These are phyloP conservation scores for Tragelaphus imberbis DNA, from an alignment of 2,113 vertebrate genomes.

Conservation along the genomic window DNA sequence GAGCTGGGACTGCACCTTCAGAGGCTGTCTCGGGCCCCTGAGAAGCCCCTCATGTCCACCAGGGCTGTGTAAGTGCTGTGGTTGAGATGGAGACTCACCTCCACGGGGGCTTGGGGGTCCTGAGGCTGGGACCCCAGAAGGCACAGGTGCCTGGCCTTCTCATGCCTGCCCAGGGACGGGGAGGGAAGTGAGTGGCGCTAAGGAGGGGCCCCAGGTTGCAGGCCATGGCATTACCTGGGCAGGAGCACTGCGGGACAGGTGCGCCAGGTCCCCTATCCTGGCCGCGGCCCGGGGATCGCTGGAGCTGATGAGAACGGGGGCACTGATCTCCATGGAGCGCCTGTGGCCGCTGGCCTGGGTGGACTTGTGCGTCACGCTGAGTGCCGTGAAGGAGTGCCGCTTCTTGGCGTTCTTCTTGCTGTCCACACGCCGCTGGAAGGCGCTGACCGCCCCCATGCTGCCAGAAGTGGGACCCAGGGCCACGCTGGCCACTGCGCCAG, in stretches of 20 bases:
- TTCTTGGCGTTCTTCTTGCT: slow-evolving; percentile 99
- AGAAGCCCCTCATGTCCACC: background rate
- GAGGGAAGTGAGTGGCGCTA: background rate
- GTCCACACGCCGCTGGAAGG: slow-evolving; percentile 86
- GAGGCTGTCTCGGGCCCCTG: fast-evolving
- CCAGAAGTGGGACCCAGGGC: slow-evolving; percentile 77
- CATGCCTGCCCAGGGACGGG: background rate
- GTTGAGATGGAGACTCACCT: background rate
- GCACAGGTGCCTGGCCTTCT: background rate
- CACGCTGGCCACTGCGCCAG: slow-evolving; percentile 58
- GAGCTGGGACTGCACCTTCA: background rate
- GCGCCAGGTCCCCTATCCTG: slow-evolving; percentile 89
- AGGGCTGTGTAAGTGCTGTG: background rate
- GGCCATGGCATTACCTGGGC: slow-evolving; percentile 81
- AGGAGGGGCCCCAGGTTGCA: background rate
- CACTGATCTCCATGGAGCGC: slow-evolving; percentile 99
- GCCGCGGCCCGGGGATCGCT: slow-evolving; percentile 93
- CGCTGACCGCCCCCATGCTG: slow-evolving; percentile 77
- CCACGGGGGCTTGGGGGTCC: too few relatives aligned
- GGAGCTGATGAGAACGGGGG: slow-evolving; percentile 96
- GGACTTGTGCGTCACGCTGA: slow-evolving; percentile 94
- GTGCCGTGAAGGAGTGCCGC: slow-evolving; percentile 94
- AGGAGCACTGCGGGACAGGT: slow-evolving; percentile 85
- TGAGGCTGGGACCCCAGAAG: background rate
- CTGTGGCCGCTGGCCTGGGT: slow-evolving; percentile 92